Percentiles rank a stretch among this genome's conserved stretches.
Conservation (phyloP, 2,797 vertebrate species). For the Rachycentron canadum region DNA sequence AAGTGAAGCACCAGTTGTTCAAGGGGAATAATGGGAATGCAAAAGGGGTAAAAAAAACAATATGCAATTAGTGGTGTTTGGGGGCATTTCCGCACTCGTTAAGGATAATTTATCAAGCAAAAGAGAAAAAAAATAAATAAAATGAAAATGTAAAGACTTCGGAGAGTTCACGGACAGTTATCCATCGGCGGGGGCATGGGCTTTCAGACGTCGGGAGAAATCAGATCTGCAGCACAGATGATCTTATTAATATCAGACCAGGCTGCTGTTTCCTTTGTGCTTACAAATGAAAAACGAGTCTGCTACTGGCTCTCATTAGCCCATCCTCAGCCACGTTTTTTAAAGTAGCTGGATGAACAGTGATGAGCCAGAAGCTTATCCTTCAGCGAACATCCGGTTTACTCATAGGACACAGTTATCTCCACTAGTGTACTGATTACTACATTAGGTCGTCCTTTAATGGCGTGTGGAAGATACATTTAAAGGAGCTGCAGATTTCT, state of each 20-base stretch:
- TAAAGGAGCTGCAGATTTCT: constrained; percentile 28
- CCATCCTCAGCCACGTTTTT: constrained; percentile 24
- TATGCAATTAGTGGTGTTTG: neutral
- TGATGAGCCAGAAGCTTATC: constrained; percentile 45
- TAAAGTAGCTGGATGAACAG: constrained; percentile 36
- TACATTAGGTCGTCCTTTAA: constrained; percentile 42
- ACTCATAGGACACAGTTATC: constrained; percentile 41
- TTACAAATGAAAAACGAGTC: constrained; percentile 52
- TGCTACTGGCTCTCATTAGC: constrained; percentile 48
- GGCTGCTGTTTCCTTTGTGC: constrained; percentile 52
- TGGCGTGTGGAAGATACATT: constrained; percentile 34
- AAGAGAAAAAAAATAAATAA: constrained; percentile 1
- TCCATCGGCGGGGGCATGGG: constrained; percentile 29
- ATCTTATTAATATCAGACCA: constrained; percentile 40
- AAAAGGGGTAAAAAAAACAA: neutral
- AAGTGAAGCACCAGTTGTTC: constrained; percentile 17
- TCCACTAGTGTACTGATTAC: constrained; percentile 37
- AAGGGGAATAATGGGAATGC: constrained; percentile 10
- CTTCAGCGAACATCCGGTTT: constrained; percentile 43
- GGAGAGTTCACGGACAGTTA: constrained; percentile 2
- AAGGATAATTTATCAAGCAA: constrained; percentile 23
- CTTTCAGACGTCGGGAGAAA: constrained; percentile 34
- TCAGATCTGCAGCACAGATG: constrained; percentile 42
- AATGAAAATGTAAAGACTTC: constrained; percentile 15
- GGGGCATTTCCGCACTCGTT: neutral